Conservation (phyloP, 1,140 invertebrate species). For the Drosophila leontia region DNA sequence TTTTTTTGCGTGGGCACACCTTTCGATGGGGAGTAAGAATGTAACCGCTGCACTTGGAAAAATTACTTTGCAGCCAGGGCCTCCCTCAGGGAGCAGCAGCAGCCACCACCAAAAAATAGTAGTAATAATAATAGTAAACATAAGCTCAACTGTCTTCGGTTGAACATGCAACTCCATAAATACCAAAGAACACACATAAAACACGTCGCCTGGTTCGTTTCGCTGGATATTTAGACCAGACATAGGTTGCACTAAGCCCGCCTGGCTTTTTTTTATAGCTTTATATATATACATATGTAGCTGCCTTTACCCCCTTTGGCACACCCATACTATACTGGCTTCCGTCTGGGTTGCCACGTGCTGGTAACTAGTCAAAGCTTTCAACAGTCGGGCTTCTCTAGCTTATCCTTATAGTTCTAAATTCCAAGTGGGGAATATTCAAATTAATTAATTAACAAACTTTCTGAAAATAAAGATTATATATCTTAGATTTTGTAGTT, state of each 20-base stretch:
- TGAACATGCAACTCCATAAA: slow-evolving; percentile 76
- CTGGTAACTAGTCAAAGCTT: slow-evolving; percentile 11
- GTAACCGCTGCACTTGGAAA: slow-evolving; percentile 61
- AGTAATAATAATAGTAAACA: slow-evolving; percentile 19
- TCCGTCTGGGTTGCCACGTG: slow-evolving; percentile 41
- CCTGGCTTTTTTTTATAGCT: background rate
- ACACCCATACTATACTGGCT: slow-evolving; percentile 37
- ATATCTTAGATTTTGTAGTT: too few species aligned
- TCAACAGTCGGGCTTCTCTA: slow-evolving; percentile 12
- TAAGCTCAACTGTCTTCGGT: slow-evolving; percentile 42
- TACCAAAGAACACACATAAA: slow-evolving; percentile 56
- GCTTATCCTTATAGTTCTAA: background rate
- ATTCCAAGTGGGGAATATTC: too few species aligned
- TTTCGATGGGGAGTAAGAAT: slow-evolving; percentile 33
- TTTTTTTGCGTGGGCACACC: slow-evolving; percentile 59
- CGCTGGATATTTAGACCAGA: slow-evolving; percentile 60
- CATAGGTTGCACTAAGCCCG: slow-evolving; percentile 5
- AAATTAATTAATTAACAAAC: background rate
- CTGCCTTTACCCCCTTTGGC: slow-evolving; percentile 1
- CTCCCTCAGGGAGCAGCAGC: slow-evolving; percentile 26
- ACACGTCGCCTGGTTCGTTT: slow-evolving; percentile 50
- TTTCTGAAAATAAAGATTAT: too few species aligned
- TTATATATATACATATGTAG: background rate
- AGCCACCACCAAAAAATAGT: slow-evolving; percentile 4
- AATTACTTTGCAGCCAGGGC: slow-evolving; percentile 39